Conservation (phyloP, 2,888 invertebrate species). For the Chloroclystis v-ata region DNA sequence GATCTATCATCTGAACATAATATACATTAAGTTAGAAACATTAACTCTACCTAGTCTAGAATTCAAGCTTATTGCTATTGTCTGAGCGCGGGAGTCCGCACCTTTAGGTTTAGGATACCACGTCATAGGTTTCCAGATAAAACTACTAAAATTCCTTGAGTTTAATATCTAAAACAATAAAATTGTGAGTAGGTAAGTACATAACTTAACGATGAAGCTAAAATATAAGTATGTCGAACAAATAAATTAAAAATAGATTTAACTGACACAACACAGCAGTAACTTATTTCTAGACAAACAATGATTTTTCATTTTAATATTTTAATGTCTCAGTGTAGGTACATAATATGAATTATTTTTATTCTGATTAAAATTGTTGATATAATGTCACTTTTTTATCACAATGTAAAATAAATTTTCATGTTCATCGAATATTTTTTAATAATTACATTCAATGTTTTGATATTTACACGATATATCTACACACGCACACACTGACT, state of each 20-base stretch:
- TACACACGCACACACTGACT: conserved; percentile 74
- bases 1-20: conserved; percentile 56
- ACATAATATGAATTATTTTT: too few relatives aligned
- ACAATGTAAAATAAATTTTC: conserved; percentile 5
- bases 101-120: conserved; percentile 33
- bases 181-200: conserved; percentile 20
- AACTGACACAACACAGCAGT: too few relatives aligned
- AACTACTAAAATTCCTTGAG: conserved; percentile 19
- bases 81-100: conserved; percentile 34
- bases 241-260: neutral
- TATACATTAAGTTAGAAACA: conserved; percentile 64
- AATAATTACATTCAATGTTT: conserved; percentile 30
- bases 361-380: neutral
- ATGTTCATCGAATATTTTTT: conserved; percentile 15
- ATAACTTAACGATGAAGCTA: conserved; percentile 9
- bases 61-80: conserved; percentile 64
- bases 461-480: conserved; percentile 62
- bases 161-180: conserved; percentile 7
- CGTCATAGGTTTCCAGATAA: conserved; percentile 41
- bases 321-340: too few relatives aligned
- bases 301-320: too few relatives aligned
- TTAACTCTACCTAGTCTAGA: conserved; percentile 49
- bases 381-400: neutral
- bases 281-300: too few relatives aligned
- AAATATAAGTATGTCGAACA: neutral